Base-by-base conservation (phyloP, 2,888 invertebrate species). In the Drosophila demipolita region DNA sequence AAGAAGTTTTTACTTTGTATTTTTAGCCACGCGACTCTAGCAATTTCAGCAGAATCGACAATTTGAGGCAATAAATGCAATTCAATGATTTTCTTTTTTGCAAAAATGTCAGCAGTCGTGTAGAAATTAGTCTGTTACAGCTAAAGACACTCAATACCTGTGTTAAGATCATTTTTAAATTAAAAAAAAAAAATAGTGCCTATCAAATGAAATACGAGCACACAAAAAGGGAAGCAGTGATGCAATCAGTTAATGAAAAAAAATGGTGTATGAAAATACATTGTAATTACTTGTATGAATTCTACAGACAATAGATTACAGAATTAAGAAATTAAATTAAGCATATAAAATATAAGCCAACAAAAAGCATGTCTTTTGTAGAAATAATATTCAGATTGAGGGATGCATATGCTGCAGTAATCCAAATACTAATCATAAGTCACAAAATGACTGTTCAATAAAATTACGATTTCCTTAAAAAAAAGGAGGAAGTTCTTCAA, bases 351-450 rank as follows among this genome's bases (percentile, higher is more conserved):
- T 45, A 15, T 23, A 8, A 15, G 8, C 8, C 23, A 54, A 54
- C 1, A 23, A 20, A 32, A 35, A 55, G 3, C 12, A 7, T 15
- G 15, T 23, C 7, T n/a, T 33, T 60, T 35, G 29, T 35, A 32
- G 33, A 45, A 2, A 40, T n/a, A n/a, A n/a, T 65, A 29, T 38
- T 23, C 38, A 66, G 26, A 29, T 64, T 52, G 68, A 45, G 70
- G 61, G 61, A 65, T 64, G 36, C 26, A 66, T 52, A 64, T 67
- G 45, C 20, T 50, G 54, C 54, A 58, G 62, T 71, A 69, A 73
- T 61, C 71, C 67, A 76, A 87, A 86, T 84, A 90, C 88, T 89
- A 86, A 88, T 88, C 89, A 87, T 52, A 82, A 88, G 80, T 86
- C 80, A 78, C 82, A 85, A 80, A 84, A 73, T 80, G 75, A 73